A percentile compares a stretch with the other conserved stretches of the same genome.
Conservation (phyloP, 2,113 vertebrate species). For the Ptilonorhynchus violaceus region DNA sequence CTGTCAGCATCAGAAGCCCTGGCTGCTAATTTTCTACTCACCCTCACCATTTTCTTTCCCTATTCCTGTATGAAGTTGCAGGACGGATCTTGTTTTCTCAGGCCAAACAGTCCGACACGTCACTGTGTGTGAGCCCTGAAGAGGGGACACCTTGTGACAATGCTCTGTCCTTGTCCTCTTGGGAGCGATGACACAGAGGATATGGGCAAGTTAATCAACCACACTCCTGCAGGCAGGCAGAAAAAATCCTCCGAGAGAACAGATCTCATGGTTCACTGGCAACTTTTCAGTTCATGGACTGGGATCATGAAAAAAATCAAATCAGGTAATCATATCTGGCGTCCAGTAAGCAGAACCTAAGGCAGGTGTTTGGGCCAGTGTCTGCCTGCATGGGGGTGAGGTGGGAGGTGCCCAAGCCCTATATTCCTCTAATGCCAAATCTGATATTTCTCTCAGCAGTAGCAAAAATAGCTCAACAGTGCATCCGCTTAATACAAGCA, state of each 20-base stretch:
- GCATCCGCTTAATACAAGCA: not conserved
- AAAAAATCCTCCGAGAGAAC: not conserved
- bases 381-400: not conserved
- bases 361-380: not conserved
- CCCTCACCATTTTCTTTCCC: not conserved
- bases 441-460: not conserved
- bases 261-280: rapidly evolving
- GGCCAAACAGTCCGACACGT: not conserved
- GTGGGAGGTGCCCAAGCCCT: not conserved
- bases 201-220: not conserved
- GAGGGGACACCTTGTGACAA: not conserved
- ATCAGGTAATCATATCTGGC: not conserved
- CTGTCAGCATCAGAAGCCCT: not conserved
- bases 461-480: not conserved
- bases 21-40: not conserved
- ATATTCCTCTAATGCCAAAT: not conserved
- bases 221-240: not conserved
- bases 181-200: not conserved
- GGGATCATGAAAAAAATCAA: not conserved
- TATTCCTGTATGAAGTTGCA: not conserved
- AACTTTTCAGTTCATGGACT: not conserved
- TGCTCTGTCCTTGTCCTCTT: not conserved
- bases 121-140: not conserved
- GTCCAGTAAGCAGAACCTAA: not conserved
- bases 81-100: not conserved